Base-by-base conservation (phyloP, 2,797 vertebrate genomes). In the Macropodus opercularis region DNA sequence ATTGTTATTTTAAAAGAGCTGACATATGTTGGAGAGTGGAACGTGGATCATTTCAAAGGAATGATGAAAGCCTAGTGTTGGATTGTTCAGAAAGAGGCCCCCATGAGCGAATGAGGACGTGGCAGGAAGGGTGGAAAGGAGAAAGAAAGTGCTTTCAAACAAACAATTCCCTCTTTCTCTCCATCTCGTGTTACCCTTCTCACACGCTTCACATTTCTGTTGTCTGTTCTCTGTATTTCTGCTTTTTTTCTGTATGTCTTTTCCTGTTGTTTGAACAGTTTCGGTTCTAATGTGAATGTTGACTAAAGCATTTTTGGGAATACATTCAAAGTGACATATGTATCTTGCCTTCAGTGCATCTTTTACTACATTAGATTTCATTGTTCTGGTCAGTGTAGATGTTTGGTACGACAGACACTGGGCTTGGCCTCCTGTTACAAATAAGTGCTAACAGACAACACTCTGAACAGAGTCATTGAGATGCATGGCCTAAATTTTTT, bases 31-130 rank as follows among this genome's bases (percentile, higher is more conserved):
- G 77, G 85, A 81, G 71, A 80, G 79, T 38, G 36, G 59, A 79
- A 80, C 69, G 81, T 75, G 75, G 79, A 74, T 57, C 43, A 67
- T 84, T 91, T 91, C 85, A 90, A 89, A 90, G 84, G 67, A 54
- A 72, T 26, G 85, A 90, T 89, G 79, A 89, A 90, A 89, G 90
- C 78, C 67, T 68, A 49, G 60, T 72, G 75, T 88, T 84, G 85
- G 89, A 87, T 83, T 84, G 86, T 87, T 88, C 86, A 84, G 81
- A 89, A 87, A 89, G 87, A 85, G 79, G 69, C 79, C 74, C 81
- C 84, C 75, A 61, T 84, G 86, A 85, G 80, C 22, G 66, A 70
- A 79, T 75, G 81, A 85, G 82, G 80, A 87, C 24, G 77, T 82
- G 83, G 79, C 77, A 82, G 78, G 65, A 85, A 87, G 84, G 80